Conservation (phyloP, 2,797 vertebrate genomes). For the Coreius guichenoti region DNA sequence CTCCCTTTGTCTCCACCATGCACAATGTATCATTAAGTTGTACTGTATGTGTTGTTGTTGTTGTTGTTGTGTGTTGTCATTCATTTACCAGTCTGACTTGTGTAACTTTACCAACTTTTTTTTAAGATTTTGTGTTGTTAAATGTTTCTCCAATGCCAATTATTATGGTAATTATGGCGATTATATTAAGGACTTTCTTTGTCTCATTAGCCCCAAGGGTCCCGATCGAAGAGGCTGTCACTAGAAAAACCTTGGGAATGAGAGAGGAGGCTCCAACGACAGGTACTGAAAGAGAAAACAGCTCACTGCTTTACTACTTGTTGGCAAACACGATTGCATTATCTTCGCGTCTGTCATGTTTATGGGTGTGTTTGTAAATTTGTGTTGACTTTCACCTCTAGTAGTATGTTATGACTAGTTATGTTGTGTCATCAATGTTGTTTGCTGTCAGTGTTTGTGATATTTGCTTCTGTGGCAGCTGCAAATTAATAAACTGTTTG, state of each 20-base stretch:
- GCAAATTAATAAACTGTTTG: background rate
- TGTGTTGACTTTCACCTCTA: constrained; percentile 1
- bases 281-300: constrained; percentile 71
- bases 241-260: constrained; percentile 70
- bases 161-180: background rate
- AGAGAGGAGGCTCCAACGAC: constrained; percentile 68
- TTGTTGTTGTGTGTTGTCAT: background rate
- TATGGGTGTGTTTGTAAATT: constrained; percentile 21
- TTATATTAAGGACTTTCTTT: constrained; percentile 48
- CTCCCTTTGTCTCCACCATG: background rate
- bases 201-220: constrained; percentile 69
- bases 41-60: constrained; percentile 2
- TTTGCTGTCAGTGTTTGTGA: background rate
- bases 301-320: constrained; percentile 49
- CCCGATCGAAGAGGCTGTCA: constrained; percentile 74
- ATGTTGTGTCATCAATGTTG: background rate
- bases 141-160: background rate
- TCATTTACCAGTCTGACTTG: background rate
- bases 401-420: too few relatives aligned
- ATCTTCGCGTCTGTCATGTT: background rate
- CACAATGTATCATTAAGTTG: background rate
- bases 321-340: constrained; percentile 24
- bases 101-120: background rate
- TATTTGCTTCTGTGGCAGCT: background rate
- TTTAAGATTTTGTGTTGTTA: constrained; percentile 2